Evolutionary conservation across 1,140 invertebrate genomes (phyloP).

Genomic region (Zaprionus camerounensis): DNA sequence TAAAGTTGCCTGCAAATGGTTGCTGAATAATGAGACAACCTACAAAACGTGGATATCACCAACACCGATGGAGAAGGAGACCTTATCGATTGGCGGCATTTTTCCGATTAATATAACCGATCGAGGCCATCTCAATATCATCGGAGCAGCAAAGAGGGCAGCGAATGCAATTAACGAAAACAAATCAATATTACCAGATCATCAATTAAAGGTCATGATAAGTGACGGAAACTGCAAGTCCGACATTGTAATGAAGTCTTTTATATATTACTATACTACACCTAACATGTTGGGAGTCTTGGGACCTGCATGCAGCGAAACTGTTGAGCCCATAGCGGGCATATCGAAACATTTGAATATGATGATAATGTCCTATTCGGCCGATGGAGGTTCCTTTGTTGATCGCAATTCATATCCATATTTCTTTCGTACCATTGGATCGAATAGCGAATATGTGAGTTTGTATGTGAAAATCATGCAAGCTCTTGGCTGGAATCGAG

Average conservation of each 20-base stretch:
- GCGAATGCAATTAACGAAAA: conserved; percentile 88
- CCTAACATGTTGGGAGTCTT: conserved; percentile 89
- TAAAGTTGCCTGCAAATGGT: conserved; percentile 89
- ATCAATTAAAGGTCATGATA: conserved; percentile 87
- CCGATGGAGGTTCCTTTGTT: conserved; percentile 90
- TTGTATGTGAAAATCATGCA: conserved; percentile 78
- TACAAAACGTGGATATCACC: conserved; percentile 86
- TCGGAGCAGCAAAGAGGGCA: conserved; percentile 88
- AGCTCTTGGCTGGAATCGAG: conserved; percentile 88
- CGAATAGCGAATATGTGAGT: conserved; percentile 89
- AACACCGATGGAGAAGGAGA: conserved; percentile 80
- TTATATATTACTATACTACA: conserved; percentile 89
- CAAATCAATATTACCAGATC: conserved; percentile 86
- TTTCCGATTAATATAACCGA: conserved; percentile 88
- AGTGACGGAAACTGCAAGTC: conserved; percentile 90
- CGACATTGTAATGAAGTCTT: conserved; percentile 91
- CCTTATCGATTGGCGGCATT: conserved; percentile 90
- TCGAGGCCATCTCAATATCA: conserved; percentile 87
- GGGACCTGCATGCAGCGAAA: conserved; percentile 94
- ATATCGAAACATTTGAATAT: conserved; percentile 92
- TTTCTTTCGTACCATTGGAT: conserved; percentile 93
- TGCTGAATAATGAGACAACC: conserved; percentile 85
- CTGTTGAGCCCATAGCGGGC: conserved; percentile 91
- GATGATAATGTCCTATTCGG: conserved; percentile 92
- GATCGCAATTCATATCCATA: conserved; percentile 91